Base-by-base conservation (phyloP, 2,113 vertebrate species). In the Chloroceryle aenea region DNA sequence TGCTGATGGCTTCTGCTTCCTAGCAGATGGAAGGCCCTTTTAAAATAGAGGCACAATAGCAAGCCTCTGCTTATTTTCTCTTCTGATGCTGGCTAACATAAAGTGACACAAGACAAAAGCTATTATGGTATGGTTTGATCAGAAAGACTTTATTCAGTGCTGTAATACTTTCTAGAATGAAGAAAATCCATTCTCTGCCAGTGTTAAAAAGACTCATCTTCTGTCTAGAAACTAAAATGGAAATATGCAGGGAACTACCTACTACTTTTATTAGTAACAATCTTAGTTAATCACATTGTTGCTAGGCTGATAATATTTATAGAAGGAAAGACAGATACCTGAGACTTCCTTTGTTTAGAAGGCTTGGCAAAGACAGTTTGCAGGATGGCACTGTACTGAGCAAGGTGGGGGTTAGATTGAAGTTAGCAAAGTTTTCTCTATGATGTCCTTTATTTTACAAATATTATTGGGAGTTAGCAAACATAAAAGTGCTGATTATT, bases 11-110 rank as follows among this genome's bases (percentile, higher is more conserved):
- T 99, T 99, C 80, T 96, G 98, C 98, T 98, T 98, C 98, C 97
- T 98, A 98, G 98, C 99, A 99, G 99, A 99, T 99, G 99, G 99
- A 99, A 98, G 98, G 98, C 98, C 98, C 98, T 98, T 99, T 99
- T 98, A 98, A 98, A 98, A 99, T 98, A 98, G 95, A 97, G 98
- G 97, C 98, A 98, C 98, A 98, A 98, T 99, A 98, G 99, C 98
- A 98, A 98, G 97, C 96, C 98, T 98, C 97, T 98, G 97, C 97
- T 85, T 91, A 98, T 98, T 98, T 97, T 98, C 97, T 93, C 89
- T 94, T 97, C 96, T 96, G 95, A 98, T 97, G 93, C 95, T 98
- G 95, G 96, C 97, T 98, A 98, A 98, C 96, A 94, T 97, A 98
- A 97, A 96, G 95, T 82, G 74, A 97, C 96, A 98, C 89, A 83